Evolutionary conservation across 2,797 vertebrate genomes (phyloP).

Genomic region (Glossophaga mutica): DNA sequence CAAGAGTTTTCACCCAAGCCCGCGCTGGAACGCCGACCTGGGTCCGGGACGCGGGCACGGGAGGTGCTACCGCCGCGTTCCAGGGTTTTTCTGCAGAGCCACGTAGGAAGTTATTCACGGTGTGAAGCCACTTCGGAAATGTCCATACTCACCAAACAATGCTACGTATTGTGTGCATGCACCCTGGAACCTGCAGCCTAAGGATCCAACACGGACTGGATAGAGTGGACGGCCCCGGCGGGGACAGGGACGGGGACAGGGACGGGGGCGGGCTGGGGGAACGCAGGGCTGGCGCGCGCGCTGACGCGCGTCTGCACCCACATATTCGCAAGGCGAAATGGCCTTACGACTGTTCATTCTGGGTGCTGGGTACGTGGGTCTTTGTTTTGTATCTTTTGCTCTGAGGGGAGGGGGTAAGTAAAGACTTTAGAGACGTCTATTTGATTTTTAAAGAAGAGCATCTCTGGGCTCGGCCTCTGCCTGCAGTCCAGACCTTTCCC

Average conservation of each 20-base stretch:
- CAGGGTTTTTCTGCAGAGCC: not conserved
- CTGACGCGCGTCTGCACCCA: accelerated
- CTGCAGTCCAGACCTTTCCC: too few species aligned
- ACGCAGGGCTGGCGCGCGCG: not conserved
- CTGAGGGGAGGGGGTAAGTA: not conserved
- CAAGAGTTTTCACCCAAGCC: not conserved
- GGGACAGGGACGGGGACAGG: not conserved
- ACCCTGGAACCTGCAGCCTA: not conserved
- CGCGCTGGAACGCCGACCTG: not conserved
- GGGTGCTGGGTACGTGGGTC: not conserved
- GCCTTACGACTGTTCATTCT: not conserved
- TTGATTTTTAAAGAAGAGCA: not conserved
- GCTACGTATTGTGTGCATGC: not conserved
- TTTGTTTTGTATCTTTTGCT: not conserved
- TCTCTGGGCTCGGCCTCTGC: not conserved
- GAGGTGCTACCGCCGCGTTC: too few species aligned
- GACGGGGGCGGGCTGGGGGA: not conserved
- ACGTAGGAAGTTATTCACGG: not conserved
- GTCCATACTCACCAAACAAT: not conserved
- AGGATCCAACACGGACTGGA: not conserved
- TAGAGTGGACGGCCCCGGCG: not conserved
- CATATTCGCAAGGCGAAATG: accelerated
- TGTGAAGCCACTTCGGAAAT: not conserved
- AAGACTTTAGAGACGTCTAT: not conserved
- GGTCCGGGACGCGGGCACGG: not conserved